These are phyloP conservation scores for Xenentodon cancila DNA, from an alignment of 2,797 vertebrate species.

Conservation along the genomic window DNA sequence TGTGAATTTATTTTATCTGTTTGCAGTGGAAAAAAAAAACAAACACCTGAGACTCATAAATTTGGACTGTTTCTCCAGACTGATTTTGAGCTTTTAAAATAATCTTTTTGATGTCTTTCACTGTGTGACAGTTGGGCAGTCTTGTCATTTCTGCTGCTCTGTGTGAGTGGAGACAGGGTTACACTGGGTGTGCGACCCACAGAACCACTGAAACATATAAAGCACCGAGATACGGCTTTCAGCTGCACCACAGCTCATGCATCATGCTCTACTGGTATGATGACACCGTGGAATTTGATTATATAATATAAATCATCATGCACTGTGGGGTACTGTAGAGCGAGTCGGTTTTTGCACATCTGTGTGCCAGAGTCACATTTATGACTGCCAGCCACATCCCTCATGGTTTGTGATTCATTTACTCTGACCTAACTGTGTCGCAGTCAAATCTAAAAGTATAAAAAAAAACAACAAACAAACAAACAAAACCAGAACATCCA, in stretches of 20 bases:
- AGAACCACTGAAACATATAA: slow-evolving; percentile 16
- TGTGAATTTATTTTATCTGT: no score
- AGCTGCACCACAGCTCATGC: slow-evolving; percentile 17
- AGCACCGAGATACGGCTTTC: slow-evolving; percentile 22
- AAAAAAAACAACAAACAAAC: not conserved
- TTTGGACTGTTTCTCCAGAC: no score
- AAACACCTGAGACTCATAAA: no score
- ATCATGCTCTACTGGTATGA: slow-evolving; percentile 22
- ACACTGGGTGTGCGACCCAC: slow-evolving; percentile 7
- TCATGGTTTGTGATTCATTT: slow-evolving; percentile 19
- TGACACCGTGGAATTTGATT: slow-evolving; percentile 26
- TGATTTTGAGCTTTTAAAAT: no score
- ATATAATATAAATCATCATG: slow-evolving; percentile 21
- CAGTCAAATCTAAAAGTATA: slow-evolving; percentile 12
- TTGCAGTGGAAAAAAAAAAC: no score
- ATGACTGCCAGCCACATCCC: slow-evolving; percentile 12
- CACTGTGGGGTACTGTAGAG: not conserved
- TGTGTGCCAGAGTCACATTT: slow-evolving; percentile 20
- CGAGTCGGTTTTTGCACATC: not conserved
- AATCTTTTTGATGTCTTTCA: slow-evolving; percentile 27
- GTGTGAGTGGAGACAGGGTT: slow-evolving; percentile 7
- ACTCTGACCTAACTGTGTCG: slow-evolving; percentile 16
- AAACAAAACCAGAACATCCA: no score
- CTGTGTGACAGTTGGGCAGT: slow-evolving; percentile 6
- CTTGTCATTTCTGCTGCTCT: slow-evolving; percentile 9